phyloP scores from a whole-genome alignment of 1,140 invertebrate genomes.

The Drosophila bocki region DNA sequence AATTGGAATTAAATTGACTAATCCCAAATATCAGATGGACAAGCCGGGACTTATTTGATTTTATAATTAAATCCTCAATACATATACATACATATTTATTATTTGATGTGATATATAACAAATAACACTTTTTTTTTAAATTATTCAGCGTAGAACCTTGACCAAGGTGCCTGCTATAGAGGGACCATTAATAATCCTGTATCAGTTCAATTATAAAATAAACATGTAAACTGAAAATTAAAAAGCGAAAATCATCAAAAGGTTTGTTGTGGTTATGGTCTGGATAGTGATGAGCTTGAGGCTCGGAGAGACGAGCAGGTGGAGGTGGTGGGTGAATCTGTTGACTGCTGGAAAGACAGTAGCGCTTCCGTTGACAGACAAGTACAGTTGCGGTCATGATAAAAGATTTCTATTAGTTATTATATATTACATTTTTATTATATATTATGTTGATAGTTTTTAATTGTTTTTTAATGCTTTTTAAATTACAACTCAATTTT shows the following conservation, averaged over 20 bases:
- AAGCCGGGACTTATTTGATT: not conserved
- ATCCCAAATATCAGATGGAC: constrained; percentile 5
- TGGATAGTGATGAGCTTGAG: not conserved
- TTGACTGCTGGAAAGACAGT: not conserved
- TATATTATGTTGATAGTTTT: no score
- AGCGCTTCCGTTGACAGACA: not conserved
- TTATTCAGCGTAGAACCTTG: constrained; percentile 13
- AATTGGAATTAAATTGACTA: not conserved
- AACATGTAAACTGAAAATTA: constrained; percentile 15
- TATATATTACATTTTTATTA: no score
- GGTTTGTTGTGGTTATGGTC: not conserved
- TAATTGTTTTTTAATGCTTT: no score
- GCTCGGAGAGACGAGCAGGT: not conserved
- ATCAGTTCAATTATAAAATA: constrained; percentile 22
- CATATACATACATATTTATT: constrained; percentile 3
- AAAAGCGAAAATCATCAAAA: not conserved
- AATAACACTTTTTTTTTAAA: not conserved
- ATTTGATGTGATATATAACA: constrained; percentile 8
- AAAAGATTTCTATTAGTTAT: not conserved
- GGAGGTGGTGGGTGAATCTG: not conserved
- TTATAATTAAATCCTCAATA: not conserved
- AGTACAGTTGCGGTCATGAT: not conserved
- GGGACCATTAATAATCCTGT: constrained; percentile 19
- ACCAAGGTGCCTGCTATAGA: constrained; percentile 21
- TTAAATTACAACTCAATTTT: no score